Base-by-base conservation (phyloP, 2,888 invertebrate species). In the Ditula angustiorana region DNA sequence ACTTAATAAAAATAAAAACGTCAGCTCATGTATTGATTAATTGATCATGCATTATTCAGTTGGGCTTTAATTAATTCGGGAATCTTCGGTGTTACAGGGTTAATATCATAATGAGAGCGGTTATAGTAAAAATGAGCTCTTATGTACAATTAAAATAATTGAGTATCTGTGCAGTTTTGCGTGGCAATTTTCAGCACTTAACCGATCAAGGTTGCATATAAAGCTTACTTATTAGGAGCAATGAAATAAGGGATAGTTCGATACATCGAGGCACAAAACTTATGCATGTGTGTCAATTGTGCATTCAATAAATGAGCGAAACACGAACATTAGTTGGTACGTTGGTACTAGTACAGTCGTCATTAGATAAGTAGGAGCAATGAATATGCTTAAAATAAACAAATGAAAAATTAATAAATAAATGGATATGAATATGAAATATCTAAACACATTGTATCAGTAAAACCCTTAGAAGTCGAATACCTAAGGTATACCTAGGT, bases 31-130 rank as follows among this genome's bases (percentile, higher is more conserved):
- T 78, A 79, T 80, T 79, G 78, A 85, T 85, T 79, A 83, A 83
- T 83, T 78, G 76, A 67, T 78, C 74, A 84, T 85, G 81, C 78
- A 85, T 86, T 78, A 86, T 85, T 82, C 82, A 84, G 71, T 70
- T 73, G 75, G 73, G 66, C 61, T 76, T 79, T 82, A 81, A 85
- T 81, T 81, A 80, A 77, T 75, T 75, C 63, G 59, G 68, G 61
- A 62, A 59, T 70, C 70, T 68, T 61, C 57, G 47, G 64, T 66
- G 66, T 68, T 61, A 21, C 55, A 66, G 13, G 52, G 53, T 55
- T 63, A 67, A 71, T 71, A 69, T 69, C 66, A 63, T 77, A 80
- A 80, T 78, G 70, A 69, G 63, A 63, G 67, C 68, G 71, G 78
- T 80, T 80, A 78, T 72, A 77, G 53, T 5, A 21, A 73, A 78